phyloP scores from a whole-genome alignment of 2,113 vertebrate species.

The Cephalophus harveyi region DNA sequence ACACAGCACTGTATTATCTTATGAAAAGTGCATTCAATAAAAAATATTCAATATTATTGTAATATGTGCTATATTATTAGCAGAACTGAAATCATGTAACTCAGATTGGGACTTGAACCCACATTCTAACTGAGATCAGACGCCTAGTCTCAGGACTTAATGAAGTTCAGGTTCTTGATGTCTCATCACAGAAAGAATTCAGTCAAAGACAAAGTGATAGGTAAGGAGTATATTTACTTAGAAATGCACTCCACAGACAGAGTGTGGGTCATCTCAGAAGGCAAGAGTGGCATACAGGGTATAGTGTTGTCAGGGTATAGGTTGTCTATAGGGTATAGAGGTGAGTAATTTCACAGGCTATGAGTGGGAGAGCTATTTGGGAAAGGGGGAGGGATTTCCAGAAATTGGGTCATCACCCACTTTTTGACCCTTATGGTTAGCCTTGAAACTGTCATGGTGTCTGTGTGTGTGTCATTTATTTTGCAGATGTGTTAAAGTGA shows the following conservation, averaged over 20 bases:
- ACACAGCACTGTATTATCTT: neutral
- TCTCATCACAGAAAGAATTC: neutral
- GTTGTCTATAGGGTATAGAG: too few species aligned
- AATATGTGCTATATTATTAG: neutral
- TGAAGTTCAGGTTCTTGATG: neutral
- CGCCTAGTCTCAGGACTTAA: neutral
- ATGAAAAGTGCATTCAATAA: neutral
- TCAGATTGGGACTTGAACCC: neutral
- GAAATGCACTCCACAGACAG: neutral
- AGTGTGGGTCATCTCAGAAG: neutral
- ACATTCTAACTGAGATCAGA: neutral
- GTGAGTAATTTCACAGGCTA: neutral
- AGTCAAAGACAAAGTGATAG: neutral
- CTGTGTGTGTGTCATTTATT: neutral
- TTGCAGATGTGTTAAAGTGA: neutral
- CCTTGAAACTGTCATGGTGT: neutral
- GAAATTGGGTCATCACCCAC: neutral
- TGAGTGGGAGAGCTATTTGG: neutral
- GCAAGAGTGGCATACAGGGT: neutral
- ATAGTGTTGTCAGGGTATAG: neutral
- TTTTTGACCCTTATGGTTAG: neutral
- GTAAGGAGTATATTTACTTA: neutral
- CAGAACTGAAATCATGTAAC: neutral
- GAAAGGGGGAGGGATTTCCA: neutral
- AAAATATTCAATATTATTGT: neutral